These are phyloP conservation scores for Bradypus variegatus DNA, from an alignment of 2,797 vertebrate species.

Conservation along the genomic window DNA sequence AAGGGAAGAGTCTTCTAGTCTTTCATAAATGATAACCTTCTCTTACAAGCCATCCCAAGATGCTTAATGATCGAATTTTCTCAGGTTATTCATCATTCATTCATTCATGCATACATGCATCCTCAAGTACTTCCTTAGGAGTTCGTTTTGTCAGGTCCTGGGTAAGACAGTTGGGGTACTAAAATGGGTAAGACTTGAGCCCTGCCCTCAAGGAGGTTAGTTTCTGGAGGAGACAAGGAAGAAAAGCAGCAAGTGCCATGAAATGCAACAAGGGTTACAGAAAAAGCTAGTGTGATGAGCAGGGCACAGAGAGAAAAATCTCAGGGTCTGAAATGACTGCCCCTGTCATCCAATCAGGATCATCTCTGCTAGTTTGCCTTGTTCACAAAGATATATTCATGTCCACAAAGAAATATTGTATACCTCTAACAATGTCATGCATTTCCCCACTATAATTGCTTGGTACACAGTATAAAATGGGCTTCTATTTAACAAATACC, in stretches of 20 bases:
- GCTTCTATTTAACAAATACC: not conserved
- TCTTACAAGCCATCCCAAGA: not conserved
- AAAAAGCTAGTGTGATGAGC: not conserved
- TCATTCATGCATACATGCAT: not conserved
- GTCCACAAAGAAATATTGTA: not conserved
- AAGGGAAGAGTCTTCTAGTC: not conserved
- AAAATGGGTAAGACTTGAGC: not conserved
- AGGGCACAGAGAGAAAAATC: not conserved
- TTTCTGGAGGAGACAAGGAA: not conserved
- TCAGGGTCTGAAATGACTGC: not conserved
- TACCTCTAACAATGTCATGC: rapidly evolving
- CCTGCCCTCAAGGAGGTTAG: not conserved
- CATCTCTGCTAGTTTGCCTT: not conserved
- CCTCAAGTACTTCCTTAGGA: not conserved
- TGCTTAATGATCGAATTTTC: not conserved
- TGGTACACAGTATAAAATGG: not conserved
- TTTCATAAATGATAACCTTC: not conserved
- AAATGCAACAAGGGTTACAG: not conserved
- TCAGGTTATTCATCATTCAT: not conserved
- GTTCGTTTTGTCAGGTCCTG: not conserved
- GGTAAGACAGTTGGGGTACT: not conserved
- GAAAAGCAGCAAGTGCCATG: not conserved
- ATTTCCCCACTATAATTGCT: rapidly evolving
- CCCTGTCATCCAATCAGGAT: not conserved
- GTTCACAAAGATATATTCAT: not conserved